Evolutionary conservation across 1,140 invertebrate genomes (phyloP).

Genomic region (Anagrus nilaparvatae): DNA sequence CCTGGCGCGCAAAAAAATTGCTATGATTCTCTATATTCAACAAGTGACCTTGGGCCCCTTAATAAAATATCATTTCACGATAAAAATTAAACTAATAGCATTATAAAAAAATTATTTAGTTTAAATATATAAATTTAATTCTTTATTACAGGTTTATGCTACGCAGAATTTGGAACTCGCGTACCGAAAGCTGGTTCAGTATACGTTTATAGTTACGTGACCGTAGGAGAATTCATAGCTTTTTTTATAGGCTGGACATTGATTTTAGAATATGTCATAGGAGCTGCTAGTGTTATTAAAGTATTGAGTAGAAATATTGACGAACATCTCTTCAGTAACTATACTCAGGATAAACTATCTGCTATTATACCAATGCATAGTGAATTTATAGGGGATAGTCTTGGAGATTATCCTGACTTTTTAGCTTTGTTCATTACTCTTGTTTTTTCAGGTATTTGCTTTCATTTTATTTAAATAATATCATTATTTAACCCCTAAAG

Average conservation of each 20-base stretch:
- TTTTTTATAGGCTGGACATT: conserved; percentile 83
- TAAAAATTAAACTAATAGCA: no score
- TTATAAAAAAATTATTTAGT: no score
- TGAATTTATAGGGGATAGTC: conserved; percentile 47
- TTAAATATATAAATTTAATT: no score
- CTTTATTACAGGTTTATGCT: conserved; percentile 63
- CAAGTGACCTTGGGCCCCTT: no score
- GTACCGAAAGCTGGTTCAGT: conserved; percentile 81
- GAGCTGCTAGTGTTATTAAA: conserved; percentile 63
- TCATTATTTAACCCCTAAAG: no score
- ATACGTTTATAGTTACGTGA: conserved; percentile 84
- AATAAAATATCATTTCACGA: no score
- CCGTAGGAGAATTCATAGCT: conserved; percentile 72
- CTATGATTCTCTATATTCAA: no score
- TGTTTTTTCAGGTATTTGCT: conserved; percentile 48
- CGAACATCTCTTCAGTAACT: conserved; percentile 48
- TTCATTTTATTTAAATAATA: no score
- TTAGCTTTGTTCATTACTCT: conserved; percentile 51
- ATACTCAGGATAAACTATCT: no score
- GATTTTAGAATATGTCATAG: conserved; percentile 83
- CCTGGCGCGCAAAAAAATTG: no score
- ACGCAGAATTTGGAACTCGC: conserved; percentile 81
- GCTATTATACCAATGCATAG: conserved; percentile 51
- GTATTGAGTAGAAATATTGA: conserved; percentile 67
- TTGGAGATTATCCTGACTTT: conserved; percentile 59